These are phyloP conservation scores for Chondrosia reniformis DNA, from an alignment of 37 sponge, comb jelly and placozoan species.

Conservation along the genomic window DNA sequence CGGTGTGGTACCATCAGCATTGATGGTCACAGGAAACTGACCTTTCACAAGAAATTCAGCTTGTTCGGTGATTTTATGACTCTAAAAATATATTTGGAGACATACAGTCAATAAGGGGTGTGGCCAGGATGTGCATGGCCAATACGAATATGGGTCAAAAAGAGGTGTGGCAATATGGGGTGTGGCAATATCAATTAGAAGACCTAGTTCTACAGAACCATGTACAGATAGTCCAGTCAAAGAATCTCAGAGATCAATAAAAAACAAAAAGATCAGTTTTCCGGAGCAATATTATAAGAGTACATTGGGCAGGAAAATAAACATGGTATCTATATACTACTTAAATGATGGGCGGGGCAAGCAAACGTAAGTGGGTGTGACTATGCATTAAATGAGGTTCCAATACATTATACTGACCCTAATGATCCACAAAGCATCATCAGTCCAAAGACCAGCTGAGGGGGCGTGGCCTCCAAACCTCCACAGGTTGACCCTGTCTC, in stretches of 20 bases:
- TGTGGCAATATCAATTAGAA: neutral
- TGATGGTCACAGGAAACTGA: slow-evolving; percentile 55
- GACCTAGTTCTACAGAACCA: too few relatives aligned
- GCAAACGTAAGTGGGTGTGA: too few relatives aligned
- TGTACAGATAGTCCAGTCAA: too few relatives aligned
- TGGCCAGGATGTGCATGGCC: neutral
- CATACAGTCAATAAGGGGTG: neutral
- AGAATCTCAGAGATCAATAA: too few relatives aligned
- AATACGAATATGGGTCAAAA: too few relatives aligned
- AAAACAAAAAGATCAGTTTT: too few relatives aligned
- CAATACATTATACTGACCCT: slow-evolving; percentile 15
- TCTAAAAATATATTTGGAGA: neutral
- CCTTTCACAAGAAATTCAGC: slow-evolving; percentile 51
- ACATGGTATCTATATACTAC: too few relatives aligned
- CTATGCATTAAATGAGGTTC: too few relatives aligned
- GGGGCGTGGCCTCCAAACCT: neutral
- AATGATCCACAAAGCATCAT: slow-evolving; percentile 50
- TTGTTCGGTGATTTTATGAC: slow-evolving; percentile 35
- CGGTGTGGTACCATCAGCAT: slow-evolving; percentile 66
- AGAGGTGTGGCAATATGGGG: too few relatives aligned
- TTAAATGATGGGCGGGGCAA: too few relatives aligned
- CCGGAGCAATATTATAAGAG: too few relatives aligned
- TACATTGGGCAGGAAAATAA: too few relatives aligned
- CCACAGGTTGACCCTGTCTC: slow-evolving; percentile 22
- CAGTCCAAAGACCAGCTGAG: slow-evolving; percentile 31